Conservation (phyloP, 2,888 invertebrate genomes). For the Malacosoma neustria region DNA sequence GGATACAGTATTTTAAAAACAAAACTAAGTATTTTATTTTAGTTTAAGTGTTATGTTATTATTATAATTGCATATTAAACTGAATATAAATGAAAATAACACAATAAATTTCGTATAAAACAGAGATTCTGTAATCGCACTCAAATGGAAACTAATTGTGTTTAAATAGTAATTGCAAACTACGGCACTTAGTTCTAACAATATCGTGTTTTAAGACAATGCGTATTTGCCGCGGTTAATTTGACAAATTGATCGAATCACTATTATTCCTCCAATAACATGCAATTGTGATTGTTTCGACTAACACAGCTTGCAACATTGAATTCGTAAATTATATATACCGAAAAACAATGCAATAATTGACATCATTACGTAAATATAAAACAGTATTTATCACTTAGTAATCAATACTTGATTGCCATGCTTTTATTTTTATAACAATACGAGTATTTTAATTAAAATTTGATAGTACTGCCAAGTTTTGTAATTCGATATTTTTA, state of each 20-base stretch:
- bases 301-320: slow-evolving; percentile 36
- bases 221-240: slow-evolving; percentile 19
- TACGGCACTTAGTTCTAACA: slow-evolving; percentile 3
- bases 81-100: too few species aligned
- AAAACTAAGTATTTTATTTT: too few species aligned
- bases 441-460: not conserved
- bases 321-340: slow-evolving; percentile 24
- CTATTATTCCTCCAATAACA: slow-evolving; percentile 23
- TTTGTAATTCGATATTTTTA: not conserved
- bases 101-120: too few species aligned
- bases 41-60: too few species aligned
- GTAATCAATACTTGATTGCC: not conserved
- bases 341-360: slow-evolving; percentile 39
- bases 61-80: too few species aligned
- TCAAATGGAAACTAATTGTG: not conserved
- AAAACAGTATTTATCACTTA: slow-evolving; percentile 8
- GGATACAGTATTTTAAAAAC: too few species aligned
- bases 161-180: slow-evolving; percentile 1
- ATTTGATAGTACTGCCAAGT: not conserved
- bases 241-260: slow-evolving; percentile 28
- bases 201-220: slow-evolving; percentile 20
- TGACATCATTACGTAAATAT: slow-evolving; percentile 6
- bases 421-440: not conserved
- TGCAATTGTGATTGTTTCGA: slow-evolving; percentile 31
- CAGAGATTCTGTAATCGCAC: not conserved